A percentile compares a stretch with the other conserved stretches of the same genome.
Evolutionary conservation across 2,797 vertebrate species (phyloP).

Genomic region (Borostomias antarcticus): DNA sequence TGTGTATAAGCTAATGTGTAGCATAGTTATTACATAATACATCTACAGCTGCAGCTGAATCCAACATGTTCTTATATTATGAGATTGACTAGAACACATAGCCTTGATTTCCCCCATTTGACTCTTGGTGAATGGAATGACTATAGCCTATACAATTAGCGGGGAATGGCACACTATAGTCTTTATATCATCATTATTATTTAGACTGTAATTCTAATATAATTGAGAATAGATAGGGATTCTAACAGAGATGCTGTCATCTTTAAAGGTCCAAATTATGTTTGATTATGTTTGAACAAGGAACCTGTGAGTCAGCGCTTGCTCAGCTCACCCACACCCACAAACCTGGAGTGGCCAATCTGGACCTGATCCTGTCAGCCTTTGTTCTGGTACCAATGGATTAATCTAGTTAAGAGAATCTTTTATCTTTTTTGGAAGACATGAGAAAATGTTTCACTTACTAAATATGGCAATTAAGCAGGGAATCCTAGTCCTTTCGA

Average conservation of each 20-base stretch:
- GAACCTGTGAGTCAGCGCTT: background rate
- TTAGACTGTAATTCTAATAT: background rate
- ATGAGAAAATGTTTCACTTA: too few species aligned
- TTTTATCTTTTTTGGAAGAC: too few species aligned
- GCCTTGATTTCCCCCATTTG: too few species aligned
- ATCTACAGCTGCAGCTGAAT: background rate
- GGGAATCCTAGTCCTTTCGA: background rate
- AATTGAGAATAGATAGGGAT: too few species aligned
- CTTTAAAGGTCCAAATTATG: too few species aligned
- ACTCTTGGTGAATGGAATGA: too few species aligned
- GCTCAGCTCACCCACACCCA: background rate
- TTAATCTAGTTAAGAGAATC: too few species aligned
- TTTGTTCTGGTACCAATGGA: background rate
- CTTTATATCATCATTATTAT: background rate
- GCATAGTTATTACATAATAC: constrained; percentile 1
- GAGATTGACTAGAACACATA: too few species aligned
- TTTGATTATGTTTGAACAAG: too few species aligned
- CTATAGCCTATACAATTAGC: too few species aligned
- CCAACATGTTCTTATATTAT: background rate
- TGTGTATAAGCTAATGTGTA: background rate
- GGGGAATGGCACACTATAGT: background rate
- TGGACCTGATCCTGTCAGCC: too few species aligned
- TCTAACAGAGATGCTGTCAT: background rate
- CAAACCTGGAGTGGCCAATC: too few species aligned
- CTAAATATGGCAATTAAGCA: background rate